phyloP scores from a whole-genome alignment of 2,113 vertebrate species.

The Myodes glareolus region DNA sequence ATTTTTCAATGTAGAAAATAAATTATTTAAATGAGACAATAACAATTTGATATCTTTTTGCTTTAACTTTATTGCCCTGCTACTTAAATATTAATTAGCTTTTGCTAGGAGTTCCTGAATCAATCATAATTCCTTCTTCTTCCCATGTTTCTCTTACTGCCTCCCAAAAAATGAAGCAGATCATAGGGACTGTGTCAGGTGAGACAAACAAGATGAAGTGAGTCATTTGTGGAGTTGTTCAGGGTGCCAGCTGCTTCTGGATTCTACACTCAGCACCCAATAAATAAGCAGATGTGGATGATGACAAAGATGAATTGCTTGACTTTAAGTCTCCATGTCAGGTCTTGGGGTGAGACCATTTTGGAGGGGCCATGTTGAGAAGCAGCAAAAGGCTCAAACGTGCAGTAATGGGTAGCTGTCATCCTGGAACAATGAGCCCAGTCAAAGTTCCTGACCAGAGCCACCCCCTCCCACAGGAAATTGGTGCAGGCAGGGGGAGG shows the following conservation, averaged over 20 bases:
- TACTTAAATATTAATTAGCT: background rate
- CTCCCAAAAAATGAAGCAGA: background rate
- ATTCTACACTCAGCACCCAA: background rate
- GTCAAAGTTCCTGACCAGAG: conserved; percentile 38
- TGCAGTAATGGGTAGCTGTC: conserved; percentile 1
- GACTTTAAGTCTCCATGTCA: background rate
- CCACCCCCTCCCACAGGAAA: background rate
- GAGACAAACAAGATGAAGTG: background rate
- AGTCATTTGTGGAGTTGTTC: background rate
- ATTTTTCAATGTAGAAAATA: background rate
- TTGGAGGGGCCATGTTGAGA: background rate
- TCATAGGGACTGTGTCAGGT: background rate
- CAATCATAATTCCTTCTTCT: background rate
- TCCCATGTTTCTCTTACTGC: background rate
- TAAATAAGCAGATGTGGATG: background rate
- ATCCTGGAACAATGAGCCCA: background rate
- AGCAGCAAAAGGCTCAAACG: conserved; percentile 29
- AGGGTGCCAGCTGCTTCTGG: background rate
- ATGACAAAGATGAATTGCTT: background rate
- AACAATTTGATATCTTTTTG: background rate
- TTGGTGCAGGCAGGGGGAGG: background rate
- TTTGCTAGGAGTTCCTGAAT: background rate
- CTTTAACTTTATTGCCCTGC: background rate
- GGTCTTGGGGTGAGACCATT: background rate
- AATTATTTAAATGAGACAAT: background rate